Evolutionary conservation across 2,888 invertebrate genomes (phyloP).

Genomic region (Melieria omissa): DNA sequence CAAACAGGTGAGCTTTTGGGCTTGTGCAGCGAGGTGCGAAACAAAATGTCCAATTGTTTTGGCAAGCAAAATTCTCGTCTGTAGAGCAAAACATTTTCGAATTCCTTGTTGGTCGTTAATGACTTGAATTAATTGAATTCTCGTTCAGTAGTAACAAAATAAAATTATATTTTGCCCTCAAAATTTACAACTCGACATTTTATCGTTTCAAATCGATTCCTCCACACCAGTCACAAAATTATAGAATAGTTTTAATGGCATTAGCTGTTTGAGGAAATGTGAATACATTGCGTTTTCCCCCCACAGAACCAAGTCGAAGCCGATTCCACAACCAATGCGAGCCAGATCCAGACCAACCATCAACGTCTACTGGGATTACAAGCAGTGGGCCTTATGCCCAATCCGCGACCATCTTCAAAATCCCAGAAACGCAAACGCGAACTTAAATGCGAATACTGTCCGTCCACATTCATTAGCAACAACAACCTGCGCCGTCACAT

Average conservation of each 20-base stretch:
- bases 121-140: neutral
- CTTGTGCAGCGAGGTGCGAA: constrained; percentile 63
- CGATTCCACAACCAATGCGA: constrained; percentile 43
- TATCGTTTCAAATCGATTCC: constrained; percentile 46
- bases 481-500: constrained; percentile 66
- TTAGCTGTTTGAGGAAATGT: constrained; percentile 17
- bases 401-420: constrained; percentile 51
- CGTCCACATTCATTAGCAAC: constrained; percentile 65
- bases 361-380: constrained; percentile 60
- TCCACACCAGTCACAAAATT: constrained; percentile 65
- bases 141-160: neutral
- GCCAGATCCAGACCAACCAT: constrained; percentile 52
- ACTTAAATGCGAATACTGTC: constrained; percentile 65
- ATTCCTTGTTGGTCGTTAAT: neutral
- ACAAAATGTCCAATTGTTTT: constrained; percentile 36
- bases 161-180: constrained; percentile 16
- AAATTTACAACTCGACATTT: constrained; percentile 40
- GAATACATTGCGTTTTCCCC: constrained; percentile 18
- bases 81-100: constrained; percentile 39
- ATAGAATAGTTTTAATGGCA: constrained; percentile 39
- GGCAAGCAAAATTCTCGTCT: constrained; percentile 8
- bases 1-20: constrained; percentile 66
- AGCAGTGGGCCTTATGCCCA: constrained; percentile 62
- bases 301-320: constrained; percentile 46
- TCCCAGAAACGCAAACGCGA: constrained; percentile 63